Evolutionary conservation across 2,888 invertebrate species (phyloP), one percentile per base, ranked within the genome.

Genomic region (Scrobipalpa atriplicella): DNA sequence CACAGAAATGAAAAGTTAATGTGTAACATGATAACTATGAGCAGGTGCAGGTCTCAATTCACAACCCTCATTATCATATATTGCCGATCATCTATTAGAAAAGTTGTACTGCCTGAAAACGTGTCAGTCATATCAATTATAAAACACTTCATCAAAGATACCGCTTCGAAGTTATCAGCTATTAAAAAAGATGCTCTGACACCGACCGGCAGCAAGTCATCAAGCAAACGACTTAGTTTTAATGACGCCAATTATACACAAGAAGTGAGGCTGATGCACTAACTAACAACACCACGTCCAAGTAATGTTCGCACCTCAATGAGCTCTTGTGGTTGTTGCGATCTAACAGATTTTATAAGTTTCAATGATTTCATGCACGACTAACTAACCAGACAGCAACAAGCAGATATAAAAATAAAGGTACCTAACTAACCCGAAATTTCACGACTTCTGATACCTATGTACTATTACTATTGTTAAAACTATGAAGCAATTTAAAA

Each of bases 291-390:
- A 21, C 11, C 47, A 6, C 13, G 21, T 62, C 47, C n/a, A n/a
- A 13, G 29, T 62, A 62, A 62, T 47, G 47, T 47, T 62, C 62
- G 18, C 62, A 51, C 62, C 47, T 62, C 62, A 62, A n/a, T 21
- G 21, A 47, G 47, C 7, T 62, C 21, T 21, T 9, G 19, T 16
- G 52, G 8, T 2, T 16, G 51, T 1, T 51, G 52, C 8, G 52
- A 11, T 18, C n/a, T 21, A 54, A 6, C 0, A 18, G 54, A 18
- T 16, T 10, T 18, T 52, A 0, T 18, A 9, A 52, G 52, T n/a
- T 29, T 3, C 29, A 3, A 29, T 5, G 2, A 5, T 29, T 29
- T 29, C 5, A 29, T 29, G 29, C 29, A 29, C 29, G 29, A 29
- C 29, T 29, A 29, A 29, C 29, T 2, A 5, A 29, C 29, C 2